A percentile compares a stretch with the other conserved stretches of the same genome.
phyloP scores from a whole-genome alignment of 2,113 vertebrate species.

The Raphicerus campestris region DNA sequence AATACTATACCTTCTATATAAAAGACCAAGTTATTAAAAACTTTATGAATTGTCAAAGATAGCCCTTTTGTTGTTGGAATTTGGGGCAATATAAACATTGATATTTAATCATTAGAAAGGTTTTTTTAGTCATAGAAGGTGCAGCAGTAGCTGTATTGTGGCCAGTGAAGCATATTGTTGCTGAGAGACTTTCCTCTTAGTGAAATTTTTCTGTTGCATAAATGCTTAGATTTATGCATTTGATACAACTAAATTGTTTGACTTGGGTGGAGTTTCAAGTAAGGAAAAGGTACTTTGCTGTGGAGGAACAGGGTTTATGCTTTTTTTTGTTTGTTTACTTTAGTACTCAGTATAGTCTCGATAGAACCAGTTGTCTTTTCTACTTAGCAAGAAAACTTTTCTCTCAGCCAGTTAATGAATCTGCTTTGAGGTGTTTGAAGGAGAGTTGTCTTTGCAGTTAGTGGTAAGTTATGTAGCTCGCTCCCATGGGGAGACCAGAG shows the following conservation, averaged over 20 bases:
- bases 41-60: background rate
- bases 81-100: background rate
- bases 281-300: background rate
- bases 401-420: background rate
- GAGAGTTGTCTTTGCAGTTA: background rate
- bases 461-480: background rate
- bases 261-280: background rate
- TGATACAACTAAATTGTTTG: background rate
- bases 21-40: background rate
- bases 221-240: background rate
- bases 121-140: background rate
- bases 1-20: background rate
- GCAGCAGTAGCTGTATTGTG: background rate
- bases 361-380: slow-evolving; percentile 12
- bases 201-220: background rate
- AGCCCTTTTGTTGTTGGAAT: slow-evolving; percentile 1
- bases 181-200: background rate
- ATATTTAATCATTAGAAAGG: background rate
- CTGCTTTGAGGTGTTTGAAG: background rate
- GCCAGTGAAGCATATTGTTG: background rate
- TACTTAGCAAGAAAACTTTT: background rate
- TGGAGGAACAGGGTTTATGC: background rate
- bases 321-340: slow-evolving; percentile 7
- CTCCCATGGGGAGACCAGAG: background rate
- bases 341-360: background rate